Conservation (phyloP, 1,140 invertebrate genomes). For the Ostrea edulis region DNA sequence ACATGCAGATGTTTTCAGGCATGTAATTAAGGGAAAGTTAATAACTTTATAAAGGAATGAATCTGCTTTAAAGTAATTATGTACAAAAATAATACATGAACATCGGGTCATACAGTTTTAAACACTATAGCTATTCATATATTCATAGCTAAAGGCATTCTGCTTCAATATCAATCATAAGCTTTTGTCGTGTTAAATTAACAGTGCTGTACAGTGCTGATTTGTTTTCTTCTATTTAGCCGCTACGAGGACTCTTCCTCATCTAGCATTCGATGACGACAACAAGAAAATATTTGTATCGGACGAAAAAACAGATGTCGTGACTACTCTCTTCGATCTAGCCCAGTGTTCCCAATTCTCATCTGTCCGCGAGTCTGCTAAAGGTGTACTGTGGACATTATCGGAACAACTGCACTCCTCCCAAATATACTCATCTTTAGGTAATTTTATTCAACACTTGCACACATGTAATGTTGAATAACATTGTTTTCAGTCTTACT, state of each 20-base stretch:
- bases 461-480: no score
- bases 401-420: constrained; percentile 15
- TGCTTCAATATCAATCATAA: no score
- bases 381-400: constrained; percentile 43
- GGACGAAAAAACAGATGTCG: not conserved
- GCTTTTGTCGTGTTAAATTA: not conserved
- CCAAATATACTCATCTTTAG: not conserved
- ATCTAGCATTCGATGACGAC: constrained; percentile 40
- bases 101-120: no score
- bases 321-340: constrained; percentile 30
- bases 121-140: not conserved
- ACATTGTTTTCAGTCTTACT: no score
- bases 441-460: not conserved
- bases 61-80: no score
- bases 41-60: no score
- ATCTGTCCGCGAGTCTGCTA: constrained; percentile 11
- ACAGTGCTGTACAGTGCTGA: not conserved
- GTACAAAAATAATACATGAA: no score
- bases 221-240: constrained; percentile 22
- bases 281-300: constrained; percentile 30
- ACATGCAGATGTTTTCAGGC: no score
- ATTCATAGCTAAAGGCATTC: not conserved
- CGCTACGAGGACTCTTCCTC: constrained; percentile 26
- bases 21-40: no score
- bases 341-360: not conserved